Evolutionary conservation across 2,113 vertebrate species (phyloP).

Genomic region (Notiomystis cincta): DNA sequence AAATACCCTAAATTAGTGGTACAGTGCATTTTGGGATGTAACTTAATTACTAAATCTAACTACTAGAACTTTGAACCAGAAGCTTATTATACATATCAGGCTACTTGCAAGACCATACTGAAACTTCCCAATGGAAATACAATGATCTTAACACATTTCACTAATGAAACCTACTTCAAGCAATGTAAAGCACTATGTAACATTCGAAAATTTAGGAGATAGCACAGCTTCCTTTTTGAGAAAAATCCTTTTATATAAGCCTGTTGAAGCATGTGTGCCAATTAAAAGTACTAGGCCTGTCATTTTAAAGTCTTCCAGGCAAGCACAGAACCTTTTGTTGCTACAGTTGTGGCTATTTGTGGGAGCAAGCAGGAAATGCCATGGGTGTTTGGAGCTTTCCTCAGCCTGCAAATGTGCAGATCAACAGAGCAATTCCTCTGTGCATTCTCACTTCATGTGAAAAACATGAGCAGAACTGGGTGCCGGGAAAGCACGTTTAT

Average conservation of each 20-base stretch:
- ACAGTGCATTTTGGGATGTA: not conserved
- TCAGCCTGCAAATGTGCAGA: not conserved
- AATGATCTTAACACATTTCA: not conserved
- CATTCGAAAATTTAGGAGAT: not conserved
- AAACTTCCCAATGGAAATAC: not conserved
- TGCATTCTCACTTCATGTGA: accelerated
- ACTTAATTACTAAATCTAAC: slow-evolving; percentile 2
- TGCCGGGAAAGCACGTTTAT: not conserved
- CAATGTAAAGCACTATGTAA: not conserved
- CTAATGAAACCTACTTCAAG: not conserved
- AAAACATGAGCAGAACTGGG: not conserved
- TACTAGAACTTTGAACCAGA: not conserved
- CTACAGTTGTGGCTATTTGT: not conserved
- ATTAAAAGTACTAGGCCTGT: not conserved
- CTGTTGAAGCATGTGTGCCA: not conserved
- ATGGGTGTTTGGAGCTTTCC: not conserved
- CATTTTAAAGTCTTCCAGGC: not conserved
- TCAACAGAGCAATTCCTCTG: not conserved
- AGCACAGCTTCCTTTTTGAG: not conserved
- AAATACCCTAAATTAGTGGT: slow-evolving; percentile 2
- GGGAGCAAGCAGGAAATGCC: not conserved
- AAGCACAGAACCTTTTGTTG: not conserved
- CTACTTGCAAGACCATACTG: not conserved
- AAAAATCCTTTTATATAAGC: not conserved
- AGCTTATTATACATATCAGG: not conserved